Evolutionary conservation across 2,113 vertebrate species (phyloP), one percentile per base, ranked within the genome.

Genomic region (Hipposideros armiger): DNA sequence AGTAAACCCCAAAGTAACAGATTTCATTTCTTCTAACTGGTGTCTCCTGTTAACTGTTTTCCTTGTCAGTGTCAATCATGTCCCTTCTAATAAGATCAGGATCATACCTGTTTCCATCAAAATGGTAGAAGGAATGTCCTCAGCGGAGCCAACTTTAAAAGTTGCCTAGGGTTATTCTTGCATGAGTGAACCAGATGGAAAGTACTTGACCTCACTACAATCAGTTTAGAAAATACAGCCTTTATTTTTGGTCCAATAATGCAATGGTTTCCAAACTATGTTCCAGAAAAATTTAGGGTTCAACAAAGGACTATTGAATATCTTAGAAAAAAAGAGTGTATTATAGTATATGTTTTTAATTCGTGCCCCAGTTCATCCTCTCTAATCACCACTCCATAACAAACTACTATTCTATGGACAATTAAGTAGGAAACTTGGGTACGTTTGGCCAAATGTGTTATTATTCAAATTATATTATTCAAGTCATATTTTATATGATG

Each of bases 11-110:
- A 56, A 73, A 87, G 52, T n/a, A 83, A 64, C 6, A 67, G 28
- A 83, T 70, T 96, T 85, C 47, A 86, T 90, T 96, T 95, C 70
- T 32, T 91, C 62, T 60, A 72, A 54, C 30, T 72, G 58, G n/a
- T 67, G 73, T 94, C 45, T 80, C n/a, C 60, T 92, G 11, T 62
- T 60, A 87, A 76, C 54, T 85, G 50, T 52, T 78, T 94, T 92
- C 45, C 32, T 74, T 83, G 52, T 36, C 69, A 52, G 4, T 83
- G 30, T 64, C 52, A 58, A 30, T 77, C 40, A 54, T 2, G 11
- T 47, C 28, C 8, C 81, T 83, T 94, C 70, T 90, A 16, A 80
- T 42, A 94, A 50, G 32, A 83, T 82, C 17, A 70, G 80, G 30
- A 74, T 73, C 58, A 32, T 86, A 56, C 52, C 30, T 40, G 17